Percentiles rank a stretch among this genome's conserved stretches.
phyloP scores from a whole-genome alignment of 1,140 invertebrate genomes.

The Globodera rostochiensis region DNA sequence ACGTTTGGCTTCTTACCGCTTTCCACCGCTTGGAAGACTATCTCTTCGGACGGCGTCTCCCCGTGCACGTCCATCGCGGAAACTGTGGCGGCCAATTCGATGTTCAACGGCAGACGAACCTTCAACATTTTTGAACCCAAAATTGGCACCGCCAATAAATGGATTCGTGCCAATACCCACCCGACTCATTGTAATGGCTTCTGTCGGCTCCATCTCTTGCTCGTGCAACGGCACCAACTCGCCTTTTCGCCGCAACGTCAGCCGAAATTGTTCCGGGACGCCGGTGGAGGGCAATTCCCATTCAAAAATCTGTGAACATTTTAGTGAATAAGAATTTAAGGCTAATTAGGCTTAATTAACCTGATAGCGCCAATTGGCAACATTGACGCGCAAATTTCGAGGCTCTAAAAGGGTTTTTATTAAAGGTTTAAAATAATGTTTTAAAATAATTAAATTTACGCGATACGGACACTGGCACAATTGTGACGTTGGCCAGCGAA shows the following conservation, averaged over 20 bases:
- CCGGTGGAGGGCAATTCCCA: slow-evolving; percentile 52
- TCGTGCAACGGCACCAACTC: slow-evolving; percentile 31
- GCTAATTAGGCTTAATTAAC: background rate
- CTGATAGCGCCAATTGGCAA: slow-evolving; percentile 50
- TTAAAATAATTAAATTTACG: slow-evolving; percentile 24
- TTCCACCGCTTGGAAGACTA: slow-evolving; percentile 17
- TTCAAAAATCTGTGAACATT: slow-evolving; percentile 41
- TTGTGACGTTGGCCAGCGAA: slow-evolving; percentile 45
- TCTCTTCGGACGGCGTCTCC: slow-evolving; percentile 45
- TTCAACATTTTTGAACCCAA: slow-evolving; percentile 17
- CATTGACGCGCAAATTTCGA: slow-evolving; percentile 48
- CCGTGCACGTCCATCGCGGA: slow-evolving; percentile 47
- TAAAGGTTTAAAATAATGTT: slow-evolving; percentile 10
- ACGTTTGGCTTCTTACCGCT: background rate
- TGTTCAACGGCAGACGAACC: slow-evolving; percentile 36
- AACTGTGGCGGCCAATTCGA: slow-evolving; percentile 39
- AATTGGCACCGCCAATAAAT: background rate
- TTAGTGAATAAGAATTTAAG: background rate
- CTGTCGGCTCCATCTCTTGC: slow-evolving; percentile 49
- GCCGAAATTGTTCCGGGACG: slow-evolving; percentile 45
- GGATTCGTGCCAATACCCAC: slow-evolving; percentile 16
- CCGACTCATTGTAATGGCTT: slow-evolving; percentile 47
- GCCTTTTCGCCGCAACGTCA: slow-evolving; percentile 30
- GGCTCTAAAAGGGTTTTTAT: slow-evolving; percentile 39
- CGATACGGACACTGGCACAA: slow-evolving; percentile 53